Percentiles rank a stretch among this genome's conserved stretches.
These are phyloP conservation scores for Menidia beryllina DNA, from an alignment of 2,113 vertebrate genomes.

Conservation along the genomic window DNA sequence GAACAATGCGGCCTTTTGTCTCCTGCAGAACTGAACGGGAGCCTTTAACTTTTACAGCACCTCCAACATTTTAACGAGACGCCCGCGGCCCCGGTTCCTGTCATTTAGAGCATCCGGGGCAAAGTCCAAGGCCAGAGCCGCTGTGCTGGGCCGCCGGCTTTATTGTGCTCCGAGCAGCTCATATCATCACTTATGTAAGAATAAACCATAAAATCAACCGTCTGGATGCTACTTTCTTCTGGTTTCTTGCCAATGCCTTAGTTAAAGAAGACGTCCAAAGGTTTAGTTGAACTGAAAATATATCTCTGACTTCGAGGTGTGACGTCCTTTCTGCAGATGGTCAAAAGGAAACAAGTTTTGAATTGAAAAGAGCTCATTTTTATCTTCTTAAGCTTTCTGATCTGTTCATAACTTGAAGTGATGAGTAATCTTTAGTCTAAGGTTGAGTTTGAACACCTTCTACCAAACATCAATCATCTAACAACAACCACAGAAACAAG, in stretches of 20 bases:
- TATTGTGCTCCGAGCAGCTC: not conserved
- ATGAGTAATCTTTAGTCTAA: too few relatives aligned
- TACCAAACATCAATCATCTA: too few relatives aligned
- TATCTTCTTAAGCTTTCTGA: too few relatives aligned
- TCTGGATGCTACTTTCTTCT: not conserved
- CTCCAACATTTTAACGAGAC: conserved; percentile 40
- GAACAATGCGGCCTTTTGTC: conserved; percentile 45
- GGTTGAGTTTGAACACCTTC: too few relatives aligned
- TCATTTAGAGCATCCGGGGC: conserved; percentile 4
- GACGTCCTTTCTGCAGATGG: too few relatives aligned
- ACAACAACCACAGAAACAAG: too few relatives aligned
- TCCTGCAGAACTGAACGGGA: conserved; percentile 32
- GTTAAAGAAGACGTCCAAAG: not conserved
- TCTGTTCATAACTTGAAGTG: too few relatives aligned
- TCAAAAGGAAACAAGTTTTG: too few relatives aligned
- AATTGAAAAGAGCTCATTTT: too few relatives aligned
- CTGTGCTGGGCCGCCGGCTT: not conserved
- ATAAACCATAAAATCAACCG: not conserved
- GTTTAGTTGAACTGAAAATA: not conserved
- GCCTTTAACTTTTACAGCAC: conserved; percentile 45
- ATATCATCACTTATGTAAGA: not conserved
- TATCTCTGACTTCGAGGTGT: too few relatives aligned
- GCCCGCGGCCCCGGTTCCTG: conserved; percentile 1
- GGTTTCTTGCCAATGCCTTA: not conserved
- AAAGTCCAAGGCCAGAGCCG: conserved; percentile 55